A percentile compares a stretch with the other conserved stretches of the same genome.
phyloP scores from a whole-genome alignment of 2,888 invertebrate species.

The Syrphus vitripennis region DNA sequence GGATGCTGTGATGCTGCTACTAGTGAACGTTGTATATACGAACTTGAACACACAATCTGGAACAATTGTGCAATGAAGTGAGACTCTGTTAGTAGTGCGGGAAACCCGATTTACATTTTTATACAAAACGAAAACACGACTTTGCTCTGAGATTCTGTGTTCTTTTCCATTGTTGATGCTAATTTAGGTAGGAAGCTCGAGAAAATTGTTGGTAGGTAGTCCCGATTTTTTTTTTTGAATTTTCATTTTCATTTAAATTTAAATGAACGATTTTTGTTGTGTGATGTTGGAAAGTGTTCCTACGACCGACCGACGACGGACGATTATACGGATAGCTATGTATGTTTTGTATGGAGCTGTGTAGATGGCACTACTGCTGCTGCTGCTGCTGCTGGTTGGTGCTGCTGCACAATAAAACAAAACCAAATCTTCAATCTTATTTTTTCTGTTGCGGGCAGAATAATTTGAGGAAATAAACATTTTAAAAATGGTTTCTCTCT shows the following conservation, averaged over 20 bases:
- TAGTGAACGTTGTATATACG: neutral
- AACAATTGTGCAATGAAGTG: conserved; percentile 66
- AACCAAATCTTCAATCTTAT: neutral
- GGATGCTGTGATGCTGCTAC: neutral
- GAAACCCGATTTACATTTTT: conserved; percentile 63
- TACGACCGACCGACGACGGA: neutral
- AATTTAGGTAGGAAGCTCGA: conserved; percentile 56
- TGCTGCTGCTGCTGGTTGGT: too few species aligned
- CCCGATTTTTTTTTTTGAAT: neutral
- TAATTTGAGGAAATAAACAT: conserved; percentile 47
- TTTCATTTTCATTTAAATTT: conserved; percentile 9
- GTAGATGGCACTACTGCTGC: neutral
- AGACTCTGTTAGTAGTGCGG: conserved; percentile 51
- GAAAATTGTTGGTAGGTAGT: conserved; percentile 4
- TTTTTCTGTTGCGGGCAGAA: neutral
- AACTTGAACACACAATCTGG: conserved; percentile 35
- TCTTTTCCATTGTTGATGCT: conserved; percentile 57
- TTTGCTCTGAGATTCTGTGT: conserved; percentile 44
- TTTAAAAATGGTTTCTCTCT: conserved; percentile 50
- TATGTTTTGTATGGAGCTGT: neutral
- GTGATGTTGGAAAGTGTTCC: neutral
- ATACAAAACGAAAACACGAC: conserved; percentile 60
- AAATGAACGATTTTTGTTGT: conserved; percentile 3
- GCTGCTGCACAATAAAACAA: neutral
- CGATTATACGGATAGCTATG: neutral